A percentile compares a stretch with the other conserved stretches of the same genome.
Conservation (phyloP, 2,113 vertebrate genomes). For the Hippotragus niger region DNA sequence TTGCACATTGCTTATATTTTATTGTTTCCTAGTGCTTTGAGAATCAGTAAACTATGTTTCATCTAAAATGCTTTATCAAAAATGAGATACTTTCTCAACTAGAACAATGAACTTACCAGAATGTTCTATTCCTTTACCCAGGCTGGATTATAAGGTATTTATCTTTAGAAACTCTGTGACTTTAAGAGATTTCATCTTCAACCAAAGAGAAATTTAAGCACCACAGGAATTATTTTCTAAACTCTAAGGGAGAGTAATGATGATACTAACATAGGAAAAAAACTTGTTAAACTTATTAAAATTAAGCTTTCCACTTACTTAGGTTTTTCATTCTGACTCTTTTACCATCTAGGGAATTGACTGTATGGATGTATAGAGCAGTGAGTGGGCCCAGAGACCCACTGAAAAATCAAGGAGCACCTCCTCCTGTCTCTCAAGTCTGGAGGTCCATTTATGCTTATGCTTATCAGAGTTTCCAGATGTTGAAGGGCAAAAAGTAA, state of each 20-base stretch:
- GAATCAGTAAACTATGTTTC: neutral
- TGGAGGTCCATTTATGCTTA: slow-evolving; percentile 44
- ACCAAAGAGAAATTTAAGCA: neutral
- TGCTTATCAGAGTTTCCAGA: slow-evolving; percentile 56
- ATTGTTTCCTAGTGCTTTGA: neutral
- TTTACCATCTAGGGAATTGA: neutral
- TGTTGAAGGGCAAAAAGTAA: slow-evolving; percentile 51
- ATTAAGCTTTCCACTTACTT: neutral
- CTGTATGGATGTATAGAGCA: neutral
- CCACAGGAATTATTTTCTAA: neutral
- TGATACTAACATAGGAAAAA: neutral
- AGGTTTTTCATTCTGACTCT: neutral
- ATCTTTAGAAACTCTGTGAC: neutral
- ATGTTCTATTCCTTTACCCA: neutral
- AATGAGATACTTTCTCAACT: neutral
- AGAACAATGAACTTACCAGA: neutral
- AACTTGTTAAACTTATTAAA: neutral
- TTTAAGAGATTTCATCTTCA: neutral
- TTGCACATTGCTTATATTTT: neutral
- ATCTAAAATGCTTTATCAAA: neutral
- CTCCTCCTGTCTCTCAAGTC: neutral
- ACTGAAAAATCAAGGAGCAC: neutral
- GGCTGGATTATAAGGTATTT: neutral
- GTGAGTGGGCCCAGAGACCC: neutral
- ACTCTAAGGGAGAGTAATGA: neutral